These are phyloP conservation scores for Zaprionus tsacasi DNA, from an alignment of 1,140 invertebrate genomes.

Conservation along the genomic window DNA sequence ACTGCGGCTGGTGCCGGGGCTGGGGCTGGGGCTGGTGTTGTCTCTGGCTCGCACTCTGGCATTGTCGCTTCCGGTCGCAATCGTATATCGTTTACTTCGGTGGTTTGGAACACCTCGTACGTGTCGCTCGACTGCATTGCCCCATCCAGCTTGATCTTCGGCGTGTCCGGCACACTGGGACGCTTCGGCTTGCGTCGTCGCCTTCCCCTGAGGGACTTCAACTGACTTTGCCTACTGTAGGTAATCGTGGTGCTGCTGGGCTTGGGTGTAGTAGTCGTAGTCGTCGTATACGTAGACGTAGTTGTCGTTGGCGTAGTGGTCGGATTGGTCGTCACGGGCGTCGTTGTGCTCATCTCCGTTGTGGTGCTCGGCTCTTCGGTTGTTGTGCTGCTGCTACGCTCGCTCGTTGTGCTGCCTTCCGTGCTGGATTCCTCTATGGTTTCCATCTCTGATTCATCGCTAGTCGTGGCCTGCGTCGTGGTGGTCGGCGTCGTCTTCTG, in stretches of 20 bases:
- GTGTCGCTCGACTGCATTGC: conserved; percentile 60
- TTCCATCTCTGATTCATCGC: not conserved
- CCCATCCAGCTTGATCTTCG: conserved; percentile 57
- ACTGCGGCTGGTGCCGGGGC: conserved; percentile 27
- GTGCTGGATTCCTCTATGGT: not conserved
- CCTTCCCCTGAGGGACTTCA: not conserved
- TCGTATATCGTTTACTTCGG: conserved; percentile 29
- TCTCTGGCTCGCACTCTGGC: not conserved
- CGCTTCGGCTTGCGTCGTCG: conserved; percentile 9
- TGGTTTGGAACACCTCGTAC: conserved; percentile 48
- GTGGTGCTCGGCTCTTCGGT: conserved; percentile 6
- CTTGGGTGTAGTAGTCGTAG: not conserved
- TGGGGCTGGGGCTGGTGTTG: conserved; percentile 4
- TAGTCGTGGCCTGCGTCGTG: conserved; percentile 3
- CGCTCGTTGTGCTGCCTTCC: not conserved
- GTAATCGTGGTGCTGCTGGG: not conserved
- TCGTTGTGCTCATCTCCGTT: conserved; percentile 1
- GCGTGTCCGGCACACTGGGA: conserved; percentile 53
- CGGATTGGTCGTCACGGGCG: not conserved
- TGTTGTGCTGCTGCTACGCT: not conserved
- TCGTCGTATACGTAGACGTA: no score
- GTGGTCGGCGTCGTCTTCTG: not conserved
- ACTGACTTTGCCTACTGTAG: conserved; percentile 1
- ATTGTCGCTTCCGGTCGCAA: conserved; percentile 31
- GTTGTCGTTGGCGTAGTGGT: no score